Evolutionary conservation across 1,140 invertebrate genomes (phyloP), one percentile per base, ranked within the genome.

Genomic region (Cyrtorhinus lividipennis): DNA sequence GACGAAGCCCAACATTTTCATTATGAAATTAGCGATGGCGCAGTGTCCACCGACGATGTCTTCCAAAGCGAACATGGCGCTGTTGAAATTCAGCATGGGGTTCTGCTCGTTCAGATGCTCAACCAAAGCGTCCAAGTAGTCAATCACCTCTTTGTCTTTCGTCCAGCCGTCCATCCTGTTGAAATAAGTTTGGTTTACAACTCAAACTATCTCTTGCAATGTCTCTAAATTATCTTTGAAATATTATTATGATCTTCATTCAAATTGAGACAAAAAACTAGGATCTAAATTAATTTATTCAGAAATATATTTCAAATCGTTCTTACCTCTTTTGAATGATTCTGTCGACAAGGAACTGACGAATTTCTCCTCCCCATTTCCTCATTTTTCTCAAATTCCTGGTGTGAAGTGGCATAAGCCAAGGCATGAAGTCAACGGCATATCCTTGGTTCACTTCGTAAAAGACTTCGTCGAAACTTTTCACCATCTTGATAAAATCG

Each of bases 401-500:
- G 10, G 74, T 74, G 69, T 88, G 88, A 45, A 90, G 78, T 0
- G 86, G 86, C 61, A 82, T 76, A 1, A 93, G 68, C 79, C 86
- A 88, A 0, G 91, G 90, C n/a, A 95, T 72, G 71, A 94, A 92
- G 69, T 95, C 92, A 0, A 90, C 81, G 0, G 87, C 82, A 70
- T 90, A 92, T 0, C 90, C 90, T 71, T 90, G 85, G 71, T 93
- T 92, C 56, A 94, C 87, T 71, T 93, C 90, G 79, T 83, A 89
- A 74, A 95, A 95, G 1, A 95, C 86, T 60, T 84, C 80, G 68
- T 93, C 90, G 69, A 92, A 94, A 66, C 82, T 82, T 22, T 77
- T 69, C 0, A 90, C 80, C 63, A 88, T 79, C 61, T 80, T 76
- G 10, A 72, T 70, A 72, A 90, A 92, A 1, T 79, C 78, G 0